Conservation (phyloP, 2,888 invertebrate genomes). For the Malachius bipustulatus region DNA sequence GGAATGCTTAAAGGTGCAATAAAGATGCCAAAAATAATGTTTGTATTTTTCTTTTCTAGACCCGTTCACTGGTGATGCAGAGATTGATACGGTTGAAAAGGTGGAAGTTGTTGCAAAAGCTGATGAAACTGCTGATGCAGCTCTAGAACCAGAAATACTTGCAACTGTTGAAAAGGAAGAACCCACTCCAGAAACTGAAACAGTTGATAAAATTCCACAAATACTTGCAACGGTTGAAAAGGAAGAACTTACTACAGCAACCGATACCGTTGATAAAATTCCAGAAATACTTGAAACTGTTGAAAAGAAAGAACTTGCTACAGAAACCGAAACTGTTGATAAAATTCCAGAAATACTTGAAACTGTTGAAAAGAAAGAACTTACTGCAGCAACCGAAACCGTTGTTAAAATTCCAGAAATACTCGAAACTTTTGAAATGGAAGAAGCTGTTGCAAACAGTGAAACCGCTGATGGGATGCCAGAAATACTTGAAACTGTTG, state of each 20-base stretch:
- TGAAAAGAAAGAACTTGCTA: not conserved
- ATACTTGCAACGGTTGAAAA: not conserved
- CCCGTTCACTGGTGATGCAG: not conserved
- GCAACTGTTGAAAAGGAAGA: not conserved
- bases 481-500: not conserved
- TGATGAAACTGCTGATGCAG: conserved; percentile 2
- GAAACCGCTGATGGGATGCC: not conserved
- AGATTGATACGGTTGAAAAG: not conserved
- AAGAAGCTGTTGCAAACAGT: not conserved
- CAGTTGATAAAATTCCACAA: too few species aligned
- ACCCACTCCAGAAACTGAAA: not conserved
- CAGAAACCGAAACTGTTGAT: too few species aligned
- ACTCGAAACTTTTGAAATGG: conserved; percentile 8
- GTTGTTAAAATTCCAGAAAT: conserved; percentile 5
- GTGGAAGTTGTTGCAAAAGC: not conserved
- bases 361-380: too few species aligned
- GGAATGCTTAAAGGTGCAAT: too few species aligned
- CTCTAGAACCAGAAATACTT: not conserved
- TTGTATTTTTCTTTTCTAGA: not conserved
- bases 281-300: too few species aligned
- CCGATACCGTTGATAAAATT: too few species aligned
- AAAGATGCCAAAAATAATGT: too few species aligned
- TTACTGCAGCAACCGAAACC: not conserved
- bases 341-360: too few species aligned
- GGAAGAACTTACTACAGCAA: not conserved